Base-by-base conservation (phyloP, 2,888 invertebrate genomes). In the Stenodema calcarata region DNA sequence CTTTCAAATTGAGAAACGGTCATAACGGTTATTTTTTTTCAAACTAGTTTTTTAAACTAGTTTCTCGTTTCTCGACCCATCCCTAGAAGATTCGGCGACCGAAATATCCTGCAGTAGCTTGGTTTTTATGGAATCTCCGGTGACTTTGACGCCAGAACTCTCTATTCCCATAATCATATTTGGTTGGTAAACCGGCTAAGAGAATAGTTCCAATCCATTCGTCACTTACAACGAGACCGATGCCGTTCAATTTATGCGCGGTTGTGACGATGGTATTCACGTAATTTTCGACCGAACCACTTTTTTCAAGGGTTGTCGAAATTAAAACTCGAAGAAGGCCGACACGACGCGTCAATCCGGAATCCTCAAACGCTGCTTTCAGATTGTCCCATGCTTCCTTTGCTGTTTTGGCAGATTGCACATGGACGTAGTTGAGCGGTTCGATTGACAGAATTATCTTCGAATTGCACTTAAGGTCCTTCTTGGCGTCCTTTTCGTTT, bases 81-180 rank as follows among this genome's bases (percentile, higher is more conserved):
- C n/a, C n/a, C n/a, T n/a, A n/a, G n/a, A n/a, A n/a, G n/a, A n/a
- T n/a, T n/a, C n/a, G n/a, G n/a, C n/a, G n/a, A n/a, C n/a, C n/a
- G n/a, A 35, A n/a, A 73, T n/a, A n/a, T 73, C 73, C 23, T 73
- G 73, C 28, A 69, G 28, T 12, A 69, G 23, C n/a, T 69, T 69
- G 23, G 28, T 28, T 28, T 69, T 69, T 1, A 69, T 69, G 18
- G 69, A 69, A 69, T 69, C 69, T 69, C 4, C 86, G 11, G 79
- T 41, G 9, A 80, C 50, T 42, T 12, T 27, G 9, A 30, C 12
- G 18, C 86, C 86, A 12, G 41, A 69, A 28, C 86, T 81, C 47
- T 86, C 86, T 14, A 80, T 35, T n/a, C 80, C 69, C 86, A 80
- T 86, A 9, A 86, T 80, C 80, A 81, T 44, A 80, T 28, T 47